These are phyloP conservation scores for Stenodema calcarata DNA, from an alignment of 2,888 invertebrate species.

Conservation along the genomic window DNA sequence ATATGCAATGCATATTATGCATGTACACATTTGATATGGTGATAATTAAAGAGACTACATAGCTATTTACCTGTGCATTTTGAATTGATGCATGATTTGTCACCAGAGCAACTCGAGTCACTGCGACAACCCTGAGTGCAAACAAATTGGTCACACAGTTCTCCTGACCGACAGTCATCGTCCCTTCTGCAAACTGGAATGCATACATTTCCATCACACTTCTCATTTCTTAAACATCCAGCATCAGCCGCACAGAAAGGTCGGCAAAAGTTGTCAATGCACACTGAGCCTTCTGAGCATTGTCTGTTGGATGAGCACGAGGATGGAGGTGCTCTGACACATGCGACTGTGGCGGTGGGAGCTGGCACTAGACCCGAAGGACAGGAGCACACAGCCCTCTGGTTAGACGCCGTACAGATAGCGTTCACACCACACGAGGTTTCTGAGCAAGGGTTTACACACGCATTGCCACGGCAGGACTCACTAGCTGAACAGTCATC, in stretches of 20 bases:
- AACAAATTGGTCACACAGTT: slow-evolving; percentile 82
- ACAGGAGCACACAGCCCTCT: slow-evolving; percentile 83
- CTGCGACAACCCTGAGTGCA: slow-evolving; percentile 83
- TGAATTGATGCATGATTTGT: slow-evolving; percentile 77
- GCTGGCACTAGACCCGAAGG: slow-evolving; percentile 81
- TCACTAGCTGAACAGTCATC: slow-evolving; percentile 87
- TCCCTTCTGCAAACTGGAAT: slow-evolving; percentile 83
- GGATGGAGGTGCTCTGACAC: slow-evolving; percentile 78
- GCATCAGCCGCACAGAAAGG: slow-evolving; percentile 78
- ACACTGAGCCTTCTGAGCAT: slow-evolving; percentile 74
- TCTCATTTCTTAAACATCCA: slow-evolving; percentile 83
- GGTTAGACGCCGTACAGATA: slow-evolving; percentile 78
- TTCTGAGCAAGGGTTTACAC: slow-evolving; percentile 75
- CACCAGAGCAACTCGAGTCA: slow-evolving; percentile 75
- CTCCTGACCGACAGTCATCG: slow-evolving; percentile 85
- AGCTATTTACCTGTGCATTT: slow-evolving; percentile 67
- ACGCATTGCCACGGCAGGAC: slow-evolving; percentile 80
- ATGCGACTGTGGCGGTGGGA: slow-evolving; percentile 81
- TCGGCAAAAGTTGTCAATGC: slow-evolving; percentile 70
- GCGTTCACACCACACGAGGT: slow-evolving; percentile 87
- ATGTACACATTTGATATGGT: not conserved
- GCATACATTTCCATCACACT: slow-evolving; percentile 80
- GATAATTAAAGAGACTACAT: not conserved
- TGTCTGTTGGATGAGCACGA: slow-evolving; percentile 80
- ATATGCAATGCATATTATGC: not conserved